Percentiles rank a stretch among this genome's conserved stretches.
phyloP scores from a whole-genome alignment of 1,140 invertebrate genomes.

The Drosophila chauvacae region DNA sequence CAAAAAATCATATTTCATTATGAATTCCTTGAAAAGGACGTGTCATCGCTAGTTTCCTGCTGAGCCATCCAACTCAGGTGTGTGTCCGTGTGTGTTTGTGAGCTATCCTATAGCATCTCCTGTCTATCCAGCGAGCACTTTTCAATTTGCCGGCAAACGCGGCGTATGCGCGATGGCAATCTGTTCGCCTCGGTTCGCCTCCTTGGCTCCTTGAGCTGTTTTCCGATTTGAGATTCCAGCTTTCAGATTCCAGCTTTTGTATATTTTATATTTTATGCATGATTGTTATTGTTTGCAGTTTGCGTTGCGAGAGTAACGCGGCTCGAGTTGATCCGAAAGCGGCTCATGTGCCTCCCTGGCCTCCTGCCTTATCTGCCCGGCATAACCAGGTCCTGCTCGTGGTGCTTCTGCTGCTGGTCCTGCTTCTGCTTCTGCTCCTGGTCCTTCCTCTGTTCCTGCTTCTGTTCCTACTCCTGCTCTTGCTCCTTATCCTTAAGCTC shows the following conservation, averaged over 20 bases:
- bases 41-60: slow-evolving; percentile 3
- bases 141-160: slow-evolving; percentile 62
- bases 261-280: slow-evolving; percentile 68
- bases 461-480: slow-evolving; percentile 7
- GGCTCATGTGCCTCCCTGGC: slow-evolving; percentile 60
- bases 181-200: slow-evolving; percentile 35
- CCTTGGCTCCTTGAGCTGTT: slow-evolving; percentile 15
- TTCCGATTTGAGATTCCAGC: slow-evolving; percentile 12
- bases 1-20: neutral
- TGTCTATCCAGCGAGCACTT: slow-evolving; percentile 42
- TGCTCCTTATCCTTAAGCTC: slow-evolving; percentile 21
- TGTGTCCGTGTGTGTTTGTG: neutral
- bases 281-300: slow-evolving; percentile 79
- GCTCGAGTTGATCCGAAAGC: slow-evolving; percentile 60
- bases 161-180: slow-evolving; percentile 76
- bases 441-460: neutral
- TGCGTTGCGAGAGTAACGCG: slow-evolving; percentile 48
- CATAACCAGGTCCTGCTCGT: neutral
- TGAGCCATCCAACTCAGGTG: neutral
- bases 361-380: slow-evolving; percentile 5
- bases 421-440: slow-evolving; percentile 2
- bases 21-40: neutral
- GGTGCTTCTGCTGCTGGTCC: slow-evolving; percentile 15
- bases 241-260: slow-evolving; percentile 12
- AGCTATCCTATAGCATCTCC: slow-evolving; percentile 12